These are phyloP conservation scores for Eospalax fontanierii DNA, from an alignment of 2,797 vertebrate species.

Conservation along the genomic window DNA sequence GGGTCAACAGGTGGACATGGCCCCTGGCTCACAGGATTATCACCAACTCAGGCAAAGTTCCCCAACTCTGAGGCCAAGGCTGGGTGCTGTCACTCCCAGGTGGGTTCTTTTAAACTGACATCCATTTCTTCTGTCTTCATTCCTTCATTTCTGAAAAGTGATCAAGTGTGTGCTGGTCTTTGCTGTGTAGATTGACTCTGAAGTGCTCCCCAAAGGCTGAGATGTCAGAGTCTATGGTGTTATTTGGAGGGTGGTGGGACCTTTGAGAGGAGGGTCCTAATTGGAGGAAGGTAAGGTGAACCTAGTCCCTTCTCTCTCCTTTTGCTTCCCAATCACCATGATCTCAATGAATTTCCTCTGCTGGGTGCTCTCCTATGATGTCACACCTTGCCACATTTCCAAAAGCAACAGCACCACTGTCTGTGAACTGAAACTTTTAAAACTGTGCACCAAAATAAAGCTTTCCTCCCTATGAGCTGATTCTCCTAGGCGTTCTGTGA, in stretches of 20 bases:
- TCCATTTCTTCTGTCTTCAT: background rate
- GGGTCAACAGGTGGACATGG: rapidly evolving
- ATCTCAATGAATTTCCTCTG: background rate
- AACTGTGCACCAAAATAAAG: background rate
- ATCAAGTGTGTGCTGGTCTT: too few relatives aligned
- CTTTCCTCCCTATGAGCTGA: background rate
- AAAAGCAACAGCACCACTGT: too few relatives aligned
- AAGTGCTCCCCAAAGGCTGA: background rate
- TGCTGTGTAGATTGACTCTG: background rate
- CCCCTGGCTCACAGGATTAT: background rate
- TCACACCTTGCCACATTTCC: background rate
- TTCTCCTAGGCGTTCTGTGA: background rate
- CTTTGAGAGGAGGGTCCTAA: background rate
- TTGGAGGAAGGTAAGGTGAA: background rate
- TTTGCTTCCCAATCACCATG: background rate
- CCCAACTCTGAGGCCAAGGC: background rate
- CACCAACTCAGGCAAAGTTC: background rate
- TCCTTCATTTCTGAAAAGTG: background rate
- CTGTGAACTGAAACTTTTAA: background rate
- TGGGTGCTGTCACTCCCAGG: background rate
- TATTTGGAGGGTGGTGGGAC: background rate
- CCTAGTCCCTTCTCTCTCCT: background rate
- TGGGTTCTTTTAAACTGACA: background rate
- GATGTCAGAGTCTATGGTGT: background rate
- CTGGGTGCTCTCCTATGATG: background rate